Percentiles rank a stretch among this genome's conserved stretches.
Conservation (phyloP, 2,797 vertebrate species). For the Smutsia gigantea region DNA sequence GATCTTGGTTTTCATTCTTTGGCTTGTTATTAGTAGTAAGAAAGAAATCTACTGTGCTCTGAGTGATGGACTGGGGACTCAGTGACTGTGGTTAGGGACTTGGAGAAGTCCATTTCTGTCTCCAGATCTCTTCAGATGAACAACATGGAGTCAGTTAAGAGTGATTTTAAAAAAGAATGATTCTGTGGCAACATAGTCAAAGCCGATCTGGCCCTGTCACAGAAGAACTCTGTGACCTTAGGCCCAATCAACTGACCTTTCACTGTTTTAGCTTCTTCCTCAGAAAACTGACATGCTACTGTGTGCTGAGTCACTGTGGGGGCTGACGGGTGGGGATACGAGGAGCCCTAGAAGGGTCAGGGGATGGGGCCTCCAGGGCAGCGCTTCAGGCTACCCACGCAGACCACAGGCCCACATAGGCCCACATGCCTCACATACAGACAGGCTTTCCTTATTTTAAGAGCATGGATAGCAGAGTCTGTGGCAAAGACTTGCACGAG, state of each 20-base stretch:
- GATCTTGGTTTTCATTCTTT: not conserved
- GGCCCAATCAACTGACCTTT: not conserved
- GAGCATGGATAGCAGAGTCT: too few species aligned
- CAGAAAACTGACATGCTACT: not conserved
- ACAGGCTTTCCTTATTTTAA: not conserved
- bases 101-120: not conserved
- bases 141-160: not conserved
- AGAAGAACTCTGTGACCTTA: slow-evolving; percentile 13
- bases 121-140: not conserved
- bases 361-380: not conserved
- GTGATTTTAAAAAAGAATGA: slow-evolving; percentile 33
- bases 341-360: not conserved
- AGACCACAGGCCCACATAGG: not conserved
- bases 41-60: not conserved
- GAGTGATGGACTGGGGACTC: not conserved
- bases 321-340: not conserved
- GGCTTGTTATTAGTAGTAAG: not conserved
- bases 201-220: not conserved
- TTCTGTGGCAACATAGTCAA: not conserved
- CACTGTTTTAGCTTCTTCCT: not conserved
- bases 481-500: not conserved
- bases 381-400: not conserved
- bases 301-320: not conserved
- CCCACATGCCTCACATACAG: not conserved
- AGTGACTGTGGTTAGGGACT: not conserved